phyloP scores from a whole-genome alignment of 1,140 invertebrate species.

The Pararge aegeria region DNA sequence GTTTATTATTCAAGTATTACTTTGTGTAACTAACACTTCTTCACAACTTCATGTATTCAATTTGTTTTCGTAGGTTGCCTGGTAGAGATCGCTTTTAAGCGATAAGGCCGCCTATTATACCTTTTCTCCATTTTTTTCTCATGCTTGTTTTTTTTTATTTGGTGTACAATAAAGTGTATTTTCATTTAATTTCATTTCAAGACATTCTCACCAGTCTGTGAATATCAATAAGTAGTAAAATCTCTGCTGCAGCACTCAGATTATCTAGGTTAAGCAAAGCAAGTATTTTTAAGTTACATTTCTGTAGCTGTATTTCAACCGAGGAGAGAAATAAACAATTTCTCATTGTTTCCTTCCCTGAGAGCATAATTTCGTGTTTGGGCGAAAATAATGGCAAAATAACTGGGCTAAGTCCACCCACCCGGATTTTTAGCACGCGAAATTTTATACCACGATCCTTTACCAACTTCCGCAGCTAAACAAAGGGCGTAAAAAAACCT shows the following conservation, averaged over 20 bases:
- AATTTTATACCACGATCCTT: conserved; percentile 13
- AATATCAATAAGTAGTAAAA: background rate
- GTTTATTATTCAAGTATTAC: too few relatives aligned
- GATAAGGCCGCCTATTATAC: too few relatives aligned
- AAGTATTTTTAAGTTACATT: background rate
- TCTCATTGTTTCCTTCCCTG: background rate
- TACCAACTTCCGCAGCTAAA: conserved; percentile 24
- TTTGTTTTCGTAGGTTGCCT: too few relatives aligned
- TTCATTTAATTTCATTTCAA: too few relatives aligned
- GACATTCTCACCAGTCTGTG: too few relatives aligned
- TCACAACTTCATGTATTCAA: too few relatives aligned
- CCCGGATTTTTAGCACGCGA: background rate
- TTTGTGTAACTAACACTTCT: too few relatives aligned
- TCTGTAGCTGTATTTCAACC: background rate
- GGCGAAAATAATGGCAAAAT: background rate
- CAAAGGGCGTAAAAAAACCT: conserved; percentile 21
- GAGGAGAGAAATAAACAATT: background rate
- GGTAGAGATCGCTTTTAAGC: too few relatives aligned
- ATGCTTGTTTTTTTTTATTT: too few relatives aligned
- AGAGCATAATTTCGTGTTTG: background rate
- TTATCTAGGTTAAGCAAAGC: background rate
- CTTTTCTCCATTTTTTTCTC: too few relatives aligned
- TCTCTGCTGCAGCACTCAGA: background rate
- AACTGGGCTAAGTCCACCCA: background rate
- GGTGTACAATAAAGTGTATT: too few relatives aligned